A percentile compares a stretch with the other conserved stretches of the same genome.
Conservation (phyloP, 2,113 vertebrate species). For the Cercopithecus mona region DNA sequence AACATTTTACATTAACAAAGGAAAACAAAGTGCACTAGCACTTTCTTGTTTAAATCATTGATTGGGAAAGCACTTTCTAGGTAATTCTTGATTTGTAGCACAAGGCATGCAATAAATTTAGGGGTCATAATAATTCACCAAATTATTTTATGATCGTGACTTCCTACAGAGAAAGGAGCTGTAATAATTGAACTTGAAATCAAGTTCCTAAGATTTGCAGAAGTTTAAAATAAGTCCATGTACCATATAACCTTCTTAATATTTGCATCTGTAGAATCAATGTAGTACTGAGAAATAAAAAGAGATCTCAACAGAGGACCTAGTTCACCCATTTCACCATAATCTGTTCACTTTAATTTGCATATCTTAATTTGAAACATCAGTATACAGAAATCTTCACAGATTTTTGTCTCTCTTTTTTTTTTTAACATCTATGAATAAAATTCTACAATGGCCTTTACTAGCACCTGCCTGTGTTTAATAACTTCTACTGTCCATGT, state of each 20-base stretch:
- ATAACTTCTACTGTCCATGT: too few species aligned
- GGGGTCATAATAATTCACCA: neutral
- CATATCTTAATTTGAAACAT: neutral
- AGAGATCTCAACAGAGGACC: neutral
- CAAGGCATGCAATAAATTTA: neutral
- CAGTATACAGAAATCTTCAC: neutral
- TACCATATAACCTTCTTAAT: neutral
- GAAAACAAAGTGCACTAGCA: neutral
- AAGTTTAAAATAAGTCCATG: neutral
- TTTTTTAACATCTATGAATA: neutral
- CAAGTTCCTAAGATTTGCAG: neutral
- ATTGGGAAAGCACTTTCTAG: neutral
- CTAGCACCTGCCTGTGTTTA: neutral
- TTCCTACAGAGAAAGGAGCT: neutral
- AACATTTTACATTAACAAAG: neutral
- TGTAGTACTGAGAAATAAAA: neutral
- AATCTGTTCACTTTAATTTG: neutral
- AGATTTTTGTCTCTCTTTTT: neutral
- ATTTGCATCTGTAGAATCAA: neutral
- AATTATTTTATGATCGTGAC: neutral
- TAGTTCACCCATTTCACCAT: rapidly evolving
- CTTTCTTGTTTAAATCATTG: neutral
- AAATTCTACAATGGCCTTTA: neutral
- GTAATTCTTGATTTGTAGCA: neutral
- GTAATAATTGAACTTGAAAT: neutral